Evolutionary conservation across 2,888 invertebrate genomes (phyloP).

Genomic region (Erebia palarica): DNA sequence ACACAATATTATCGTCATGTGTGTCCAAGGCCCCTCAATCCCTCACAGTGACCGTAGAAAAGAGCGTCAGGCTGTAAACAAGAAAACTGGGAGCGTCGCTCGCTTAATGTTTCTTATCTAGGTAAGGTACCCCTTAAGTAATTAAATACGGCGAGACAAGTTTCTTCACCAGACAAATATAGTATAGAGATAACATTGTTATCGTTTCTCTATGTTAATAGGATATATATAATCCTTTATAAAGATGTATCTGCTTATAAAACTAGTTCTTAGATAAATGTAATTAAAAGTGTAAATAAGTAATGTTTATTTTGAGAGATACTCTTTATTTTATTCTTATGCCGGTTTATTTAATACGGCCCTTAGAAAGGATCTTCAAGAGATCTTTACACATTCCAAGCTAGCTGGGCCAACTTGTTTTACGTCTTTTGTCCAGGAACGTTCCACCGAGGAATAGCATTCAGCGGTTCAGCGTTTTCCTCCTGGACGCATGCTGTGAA

Average conservation of each 20-base stretch:
- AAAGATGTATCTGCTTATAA: not conserved
- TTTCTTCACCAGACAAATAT: not conserved
- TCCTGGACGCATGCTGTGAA: conserved; percentile 83
- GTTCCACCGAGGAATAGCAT: conserved; percentile 85
- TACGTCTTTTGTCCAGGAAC: conserved; percentile 61
- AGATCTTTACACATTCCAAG: no score
- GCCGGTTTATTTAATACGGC: no score
- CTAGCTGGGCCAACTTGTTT: no score
- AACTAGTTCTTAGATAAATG: no score
- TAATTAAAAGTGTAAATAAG: no score
- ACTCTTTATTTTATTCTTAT: no score
- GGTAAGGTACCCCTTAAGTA: not conserved
- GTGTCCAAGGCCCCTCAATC: not conserved
- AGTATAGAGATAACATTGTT: not conserved
- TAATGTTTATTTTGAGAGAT: no score
- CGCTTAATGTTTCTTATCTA: not conserved
- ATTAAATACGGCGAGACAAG: conserved; percentile 1
- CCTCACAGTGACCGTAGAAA: not conserved
- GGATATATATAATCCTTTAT: not conserved
- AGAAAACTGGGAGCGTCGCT: not conserved
- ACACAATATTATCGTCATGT: not conserved
- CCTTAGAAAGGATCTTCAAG: no score
- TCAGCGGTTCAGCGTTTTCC: conserved; percentile 86
- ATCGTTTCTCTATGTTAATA: not conserved
- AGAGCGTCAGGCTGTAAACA: not conserved